A percentile compares a stretch with the other conserved stretches of the same genome.
Conservation (phyloP, 2,113 vertebrate genomes). For the Cygnus buccinator region DNA sequence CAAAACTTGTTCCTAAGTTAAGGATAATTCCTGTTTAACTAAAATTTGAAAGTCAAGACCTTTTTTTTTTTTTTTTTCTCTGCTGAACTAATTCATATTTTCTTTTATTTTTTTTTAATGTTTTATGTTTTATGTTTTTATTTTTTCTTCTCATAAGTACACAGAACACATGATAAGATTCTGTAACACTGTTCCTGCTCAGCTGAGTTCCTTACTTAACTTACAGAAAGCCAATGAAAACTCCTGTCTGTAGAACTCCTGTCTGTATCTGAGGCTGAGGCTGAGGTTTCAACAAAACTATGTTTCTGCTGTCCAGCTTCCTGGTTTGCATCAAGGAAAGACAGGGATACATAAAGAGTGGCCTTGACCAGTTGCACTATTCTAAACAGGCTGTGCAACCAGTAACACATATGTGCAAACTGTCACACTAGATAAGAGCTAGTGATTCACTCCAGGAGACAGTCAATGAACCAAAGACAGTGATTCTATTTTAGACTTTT, state of each 20-base stretch:
- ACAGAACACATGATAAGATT: background rate
- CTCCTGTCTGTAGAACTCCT: background rate
- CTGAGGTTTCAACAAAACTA: background rate
- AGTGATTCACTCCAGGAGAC: background rate
- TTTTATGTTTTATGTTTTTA: background rate
- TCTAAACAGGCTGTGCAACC: background rate
- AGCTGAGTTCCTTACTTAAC: background rate
- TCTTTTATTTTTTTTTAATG: background rate
- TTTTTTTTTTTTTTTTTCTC: background rate
- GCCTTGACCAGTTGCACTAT: background rate
- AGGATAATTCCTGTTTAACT: background rate
- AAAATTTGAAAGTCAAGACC: background rate
- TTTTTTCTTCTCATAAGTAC: background rate
- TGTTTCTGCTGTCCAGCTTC: background rate
- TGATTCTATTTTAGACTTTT: background rate
- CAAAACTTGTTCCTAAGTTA: background rate
- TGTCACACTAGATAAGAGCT: background rate
- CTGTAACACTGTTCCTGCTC: background rate
- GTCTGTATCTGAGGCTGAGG: background rate
- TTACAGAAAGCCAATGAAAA: background rate
- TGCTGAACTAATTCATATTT: background rate
- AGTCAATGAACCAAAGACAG: background rate
- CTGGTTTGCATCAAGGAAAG: background rate
- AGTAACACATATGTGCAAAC: background rate
- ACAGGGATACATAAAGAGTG: background rate